phyloP scores from a whole-genome alignment of 2,113 vertebrate species.

The Orientallactaga bullata region DNA sequence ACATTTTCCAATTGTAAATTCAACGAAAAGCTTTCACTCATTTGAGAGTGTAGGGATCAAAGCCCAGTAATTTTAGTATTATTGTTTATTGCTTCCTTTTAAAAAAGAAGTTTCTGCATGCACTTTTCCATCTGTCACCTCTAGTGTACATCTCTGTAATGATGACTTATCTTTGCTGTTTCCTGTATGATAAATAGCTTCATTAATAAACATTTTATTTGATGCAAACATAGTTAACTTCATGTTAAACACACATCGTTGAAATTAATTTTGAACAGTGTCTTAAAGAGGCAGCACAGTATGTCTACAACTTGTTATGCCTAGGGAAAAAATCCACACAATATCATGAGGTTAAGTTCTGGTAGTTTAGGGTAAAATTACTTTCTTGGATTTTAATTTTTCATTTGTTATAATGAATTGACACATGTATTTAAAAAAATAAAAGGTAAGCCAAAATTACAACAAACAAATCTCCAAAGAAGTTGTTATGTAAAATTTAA shows the following conservation, averaged over 20 bases:
- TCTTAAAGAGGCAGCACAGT: slow-evolving; percentile 81
- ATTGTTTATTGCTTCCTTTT: slow-evolving; percentile 85
- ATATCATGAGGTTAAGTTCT: slow-evolving; percentile 77
- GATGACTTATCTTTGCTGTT: slow-evolving; percentile 90
- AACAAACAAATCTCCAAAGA: slow-evolving; percentile 72
- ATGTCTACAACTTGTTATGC: slow-evolving; percentile 75
- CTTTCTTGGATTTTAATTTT: slow-evolving; percentile 77
- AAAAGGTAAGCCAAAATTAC: slow-evolving; percentile 58
- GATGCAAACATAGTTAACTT: slow-evolving; percentile 89
- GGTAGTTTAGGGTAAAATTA: slow-evolving; percentile 77
- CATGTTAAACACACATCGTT: slow-evolving; percentile 86
- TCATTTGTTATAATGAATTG: slow-evolving; percentile 75
- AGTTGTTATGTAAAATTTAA: slow-evolving; percentile 64
- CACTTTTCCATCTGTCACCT: slow-evolving; percentile 87
- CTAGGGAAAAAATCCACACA: slow-evolving; percentile 63
- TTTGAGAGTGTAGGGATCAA: slow-evolving; percentile 86
- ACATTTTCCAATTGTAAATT: slow-evolving; percentile 91
- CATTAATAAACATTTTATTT: slow-evolving; percentile 92
- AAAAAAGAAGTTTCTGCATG: slow-evolving; percentile 89
- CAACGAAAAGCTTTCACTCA: slow-evolving; percentile 89
- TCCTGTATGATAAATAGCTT: slow-evolving; percentile 90
- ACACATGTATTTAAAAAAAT: slow-evolving; percentile 32
- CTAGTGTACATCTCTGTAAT: slow-evolving; percentile 90
- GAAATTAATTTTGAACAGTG: slow-evolving; percentile 78
- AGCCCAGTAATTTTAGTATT: slow-evolving; percentile 84